Conservation (phyloP, 2,888 invertebrate species). For the Horisme vitalbata region DNA sequence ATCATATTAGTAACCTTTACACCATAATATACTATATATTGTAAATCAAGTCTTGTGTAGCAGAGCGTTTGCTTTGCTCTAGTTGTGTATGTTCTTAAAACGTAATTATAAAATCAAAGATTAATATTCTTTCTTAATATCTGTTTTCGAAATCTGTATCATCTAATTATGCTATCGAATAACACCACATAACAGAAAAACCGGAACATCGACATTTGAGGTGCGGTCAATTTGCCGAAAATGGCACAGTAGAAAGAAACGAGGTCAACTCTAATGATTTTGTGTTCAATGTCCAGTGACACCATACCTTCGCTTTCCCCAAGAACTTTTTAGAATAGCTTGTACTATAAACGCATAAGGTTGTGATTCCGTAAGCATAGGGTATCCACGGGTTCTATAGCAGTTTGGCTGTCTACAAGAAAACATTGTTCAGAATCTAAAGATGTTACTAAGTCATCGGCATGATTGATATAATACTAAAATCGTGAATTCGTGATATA, state of each 20-base stretch:
- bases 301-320: slow-evolving; percentile 33
- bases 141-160: no score
- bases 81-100: no score
- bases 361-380: slow-evolving; percentile 34
- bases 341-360: slow-evolving; percentile 33
- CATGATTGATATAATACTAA: slow-evolving; percentile 56
- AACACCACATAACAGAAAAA: no score
- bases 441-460: slow-evolving; percentile 60
- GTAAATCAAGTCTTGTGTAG: no score
- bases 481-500: no score
- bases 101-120: no score
- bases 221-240: slow-evolving; percentile 61
- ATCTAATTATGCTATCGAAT: no score
- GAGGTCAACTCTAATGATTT: slow-evolving; percentile 51
- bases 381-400: slow-evolving; percentile 30
- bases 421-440: slow-evolving; percentile 53
- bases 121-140: no score
- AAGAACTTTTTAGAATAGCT: slow-evolving; percentile 21
- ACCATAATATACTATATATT: no score
- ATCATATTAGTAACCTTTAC: no score
- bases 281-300: slow-evolving; percentile 34
- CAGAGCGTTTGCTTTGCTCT: no score
- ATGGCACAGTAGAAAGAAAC: slow-evolving; percentile 57
- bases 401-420: slow-evolving; percentile 38
- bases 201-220: no score